Percentiles rank a stretch among this genome's conserved stretches.
These are phyloP conservation scores for Epinotia demarniana DNA, from an alignment of 2,888 invertebrate species.

Conservation along the genomic window DNA sequence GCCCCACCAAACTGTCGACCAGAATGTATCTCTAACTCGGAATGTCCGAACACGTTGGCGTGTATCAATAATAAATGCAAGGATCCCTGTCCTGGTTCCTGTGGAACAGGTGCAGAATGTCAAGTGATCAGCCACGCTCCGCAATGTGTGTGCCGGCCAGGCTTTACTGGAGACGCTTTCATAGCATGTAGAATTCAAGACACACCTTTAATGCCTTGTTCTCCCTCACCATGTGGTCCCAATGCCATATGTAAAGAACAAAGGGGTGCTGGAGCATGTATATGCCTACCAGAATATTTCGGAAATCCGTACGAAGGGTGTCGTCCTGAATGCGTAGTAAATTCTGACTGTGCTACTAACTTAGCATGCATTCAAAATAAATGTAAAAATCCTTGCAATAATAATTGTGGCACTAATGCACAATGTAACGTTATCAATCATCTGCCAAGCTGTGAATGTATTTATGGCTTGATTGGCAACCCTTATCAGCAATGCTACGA, in stretches of 20 bases:
- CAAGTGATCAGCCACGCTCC: slow-evolving; percentile 90
- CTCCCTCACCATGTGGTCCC: slow-evolving; percentile 89
- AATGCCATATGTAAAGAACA: slow-evolving; percentile 89
- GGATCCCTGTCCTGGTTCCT: slow-evolving; percentile 90
- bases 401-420: slow-evolving; percentile 90
- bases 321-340: slow-evolving; percentile 89
- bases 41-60: slow-evolving; percentile 87
- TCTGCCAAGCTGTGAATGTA: slow-evolving; percentile 88
- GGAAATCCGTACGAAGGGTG: slow-evolving; percentile 93
- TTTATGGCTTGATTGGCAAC: slow-evolving; percentile 86
- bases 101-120: slow-evolving; percentile 89
- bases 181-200: slow-evolving; percentile 79
- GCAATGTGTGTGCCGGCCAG: slow-evolving; percentile 88
- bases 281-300: slow-evolving; percentile 87
- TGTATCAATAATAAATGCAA: slow-evolving; percentile 90
- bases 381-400: slow-evolving; percentile 90
- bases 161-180: slow-evolving; percentile 87
- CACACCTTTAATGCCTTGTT: slow-evolving; percentile 85
- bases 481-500: slow-evolving; percentile 84
- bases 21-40: slow-evolving; percentile 90
- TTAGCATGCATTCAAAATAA: slow-evolving; percentile 89
- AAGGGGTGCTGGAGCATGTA: slow-evolving; percentile 88
- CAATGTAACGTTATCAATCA: slow-evolving; percentile 90
- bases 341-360: slow-evolving; percentile 89
- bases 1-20: slow-evolving; percentile 89